A percentile compares a stretch with the other conserved stretches of the same genome.
These are phyloP conservation scores for Pollachius pollachius DNA, from an alignment of 2,113 vertebrate genomes.

Conservation along the genomic window DNA sequence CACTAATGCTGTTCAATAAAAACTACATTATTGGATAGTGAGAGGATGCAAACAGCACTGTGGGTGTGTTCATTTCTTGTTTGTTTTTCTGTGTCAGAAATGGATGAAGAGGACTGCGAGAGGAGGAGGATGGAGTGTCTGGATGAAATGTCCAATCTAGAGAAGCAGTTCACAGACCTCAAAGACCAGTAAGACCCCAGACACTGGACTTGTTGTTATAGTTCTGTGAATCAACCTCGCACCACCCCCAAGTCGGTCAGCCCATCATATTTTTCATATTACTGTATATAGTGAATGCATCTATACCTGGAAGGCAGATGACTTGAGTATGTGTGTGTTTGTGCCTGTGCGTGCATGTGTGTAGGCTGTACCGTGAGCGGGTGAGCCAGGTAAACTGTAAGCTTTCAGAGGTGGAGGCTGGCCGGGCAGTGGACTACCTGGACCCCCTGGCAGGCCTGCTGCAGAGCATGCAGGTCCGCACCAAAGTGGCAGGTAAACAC, in stretches of 20 bases:
- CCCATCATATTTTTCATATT: background rate
- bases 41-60: too few relatives aligned
- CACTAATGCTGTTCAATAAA: too few relatives aligned
- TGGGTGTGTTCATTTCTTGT: too few relatives aligned
- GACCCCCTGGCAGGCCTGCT: constrained; percentile 87
- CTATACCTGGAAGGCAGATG: too few relatives aligned
- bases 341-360: background rate
- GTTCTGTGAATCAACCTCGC: background rate
- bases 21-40: too few relatives aligned
- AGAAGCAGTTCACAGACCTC: constrained; percentile 90
- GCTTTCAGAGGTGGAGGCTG: constrained; percentile 87
- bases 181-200: constrained; percentile 86
- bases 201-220: background rate
- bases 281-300: too few relatives aligned
- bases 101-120: constrained; percentile 91
- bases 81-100: constrained; percentile 66
- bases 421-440: constrained; percentile 89
- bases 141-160: constrained; percentile 91
- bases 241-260: background rate
- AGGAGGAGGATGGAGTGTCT: constrained; percentile 88
- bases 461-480: constrained; percentile 93
- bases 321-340: too few relatives aligned
- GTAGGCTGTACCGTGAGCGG: constrained; percentile 87
- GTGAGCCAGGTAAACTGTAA: constrained; percentile 90
- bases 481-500: constrained; percentile 86